Conservation (phyloP, 37 sponge, comb jelly and placozoan species). For the Mnemiopsis leidyi region DNA sequence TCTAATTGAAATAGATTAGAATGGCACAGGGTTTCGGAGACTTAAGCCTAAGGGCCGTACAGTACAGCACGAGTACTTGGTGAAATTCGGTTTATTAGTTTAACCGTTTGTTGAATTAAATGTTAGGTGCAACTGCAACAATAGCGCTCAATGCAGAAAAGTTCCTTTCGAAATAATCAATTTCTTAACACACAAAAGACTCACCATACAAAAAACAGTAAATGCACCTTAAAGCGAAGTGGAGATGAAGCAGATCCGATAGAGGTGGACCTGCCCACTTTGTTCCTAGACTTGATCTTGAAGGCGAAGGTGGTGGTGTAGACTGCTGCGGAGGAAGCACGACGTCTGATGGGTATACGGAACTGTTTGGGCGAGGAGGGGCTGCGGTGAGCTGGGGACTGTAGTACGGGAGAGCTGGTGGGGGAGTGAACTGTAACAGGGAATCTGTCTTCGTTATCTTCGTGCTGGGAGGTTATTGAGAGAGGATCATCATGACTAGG, state of each 20-base stretch:
- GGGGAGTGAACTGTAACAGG: too few relatives aligned
- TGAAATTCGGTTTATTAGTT: too few relatives aligned
- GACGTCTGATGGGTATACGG: not conserved
- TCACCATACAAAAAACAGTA: too few relatives aligned
- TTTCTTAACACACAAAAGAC: too few relatives aligned
- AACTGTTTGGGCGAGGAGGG: not conserved
- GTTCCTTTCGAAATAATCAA: too few relatives aligned
- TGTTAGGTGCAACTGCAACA: too few relatives aligned
- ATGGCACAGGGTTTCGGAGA: too few relatives aligned
- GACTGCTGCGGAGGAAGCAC: not conserved
- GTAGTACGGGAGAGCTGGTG: not conserved
- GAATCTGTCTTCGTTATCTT: not conserved
- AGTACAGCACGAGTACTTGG: too few relatives aligned
- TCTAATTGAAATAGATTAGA: too few relatives aligned
- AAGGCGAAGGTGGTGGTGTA: not conserved
- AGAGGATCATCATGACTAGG: not conserved
- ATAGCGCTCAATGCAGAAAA: too few relatives aligned
- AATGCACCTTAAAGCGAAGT: not conserved
- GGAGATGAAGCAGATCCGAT: not conserved
- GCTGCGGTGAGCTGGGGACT: not conserved
- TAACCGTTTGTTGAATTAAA: too few relatives aligned
- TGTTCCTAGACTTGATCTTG: not conserved
- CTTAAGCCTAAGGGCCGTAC: too few relatives aligned
- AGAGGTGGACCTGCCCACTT: not conserved
- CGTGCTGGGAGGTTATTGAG: not conserved